Evolutionary conservation across 2,113 vertebrate genomes (phyloP).

Genomic region (Setophaga petechia): DNA sequence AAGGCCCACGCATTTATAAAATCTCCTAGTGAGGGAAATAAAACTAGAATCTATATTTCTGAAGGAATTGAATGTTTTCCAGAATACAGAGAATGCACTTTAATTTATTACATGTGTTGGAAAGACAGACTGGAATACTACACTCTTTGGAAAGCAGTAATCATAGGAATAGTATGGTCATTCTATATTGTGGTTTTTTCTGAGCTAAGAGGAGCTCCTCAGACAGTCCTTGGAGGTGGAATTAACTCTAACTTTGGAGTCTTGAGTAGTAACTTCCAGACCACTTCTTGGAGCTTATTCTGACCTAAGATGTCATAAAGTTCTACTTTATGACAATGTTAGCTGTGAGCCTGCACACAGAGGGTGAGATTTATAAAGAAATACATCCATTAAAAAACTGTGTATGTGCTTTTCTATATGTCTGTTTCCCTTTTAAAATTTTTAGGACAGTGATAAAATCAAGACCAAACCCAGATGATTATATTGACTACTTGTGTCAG

Average conservation of each 20-base stretch:
- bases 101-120: not conserved
- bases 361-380: not conserved
- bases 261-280: not conserved
- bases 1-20: not conserved
- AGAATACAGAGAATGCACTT: not conserved
- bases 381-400: not conserved
- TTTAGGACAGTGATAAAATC: not conserved
- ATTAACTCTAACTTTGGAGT: not conserved
- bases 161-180: not conserved
- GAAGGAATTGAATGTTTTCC: not conserved
- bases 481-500: not conserved
- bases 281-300: not conserved
- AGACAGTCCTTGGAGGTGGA: not conserved
- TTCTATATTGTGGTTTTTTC: not conserved
- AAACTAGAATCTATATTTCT: not conserved
- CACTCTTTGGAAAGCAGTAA: not conserved
- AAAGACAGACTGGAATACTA: not conserved
- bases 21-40: not conserved
- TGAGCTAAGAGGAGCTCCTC: not conserved
- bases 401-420: not conserved
- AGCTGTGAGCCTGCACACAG: not conserved
- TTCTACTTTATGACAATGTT: not conserved
- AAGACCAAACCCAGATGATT: not conserved
- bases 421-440: not conserved
- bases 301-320: not conserved